phyloP scores from a whole-genome alignment of 1,140 invertebrate genomes.

The Rhagoletis pomonella region DNA sequence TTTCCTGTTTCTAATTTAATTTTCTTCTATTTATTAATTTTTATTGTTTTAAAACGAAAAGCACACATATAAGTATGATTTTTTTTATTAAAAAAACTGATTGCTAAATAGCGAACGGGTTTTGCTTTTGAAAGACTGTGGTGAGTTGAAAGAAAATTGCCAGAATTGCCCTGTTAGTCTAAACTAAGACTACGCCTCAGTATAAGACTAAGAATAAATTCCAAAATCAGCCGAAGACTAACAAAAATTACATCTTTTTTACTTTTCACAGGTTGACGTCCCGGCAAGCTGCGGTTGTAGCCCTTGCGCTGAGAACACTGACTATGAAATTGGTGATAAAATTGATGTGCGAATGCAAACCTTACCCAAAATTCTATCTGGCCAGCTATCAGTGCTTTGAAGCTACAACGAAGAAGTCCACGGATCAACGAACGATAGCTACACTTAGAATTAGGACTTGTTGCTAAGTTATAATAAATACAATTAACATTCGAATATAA shows the following conservation, averaged over 20 bases:
- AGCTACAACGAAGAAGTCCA: neutral
- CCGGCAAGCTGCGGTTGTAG: conserved; percentile 13
- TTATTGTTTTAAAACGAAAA: too few relatives aligned
- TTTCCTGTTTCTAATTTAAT: too few relatives aligned
- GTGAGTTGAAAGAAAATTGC: too few relatives aligned
- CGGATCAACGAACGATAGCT: neutral
- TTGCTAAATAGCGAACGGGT: too few relatives aligned
- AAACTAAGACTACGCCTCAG: too few relatives aligned
- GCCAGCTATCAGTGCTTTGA: neutral
- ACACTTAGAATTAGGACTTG: neutral
- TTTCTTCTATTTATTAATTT: too few relatives aligned
- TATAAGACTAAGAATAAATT: too few relatives aligned
- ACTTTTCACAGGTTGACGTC: neutral
- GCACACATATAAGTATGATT: too few relatives aligned
- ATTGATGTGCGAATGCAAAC: conserved; percentile 37
- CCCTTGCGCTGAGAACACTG: neutral
- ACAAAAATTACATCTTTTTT: neutral
- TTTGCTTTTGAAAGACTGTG: too few relatives aligned
- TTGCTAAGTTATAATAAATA: neutral
- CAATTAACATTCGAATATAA: neutral
- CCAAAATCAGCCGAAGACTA: too few relatives aligned
- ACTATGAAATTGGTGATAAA: neutral
- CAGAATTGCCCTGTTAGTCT: too few relatives aligned
- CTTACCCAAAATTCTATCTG: neutral
- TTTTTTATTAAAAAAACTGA: too few relatives aligned